Conservation (phyloP, 2,113 vertebrate species). For the Spermophilus dauricus region DNA sequence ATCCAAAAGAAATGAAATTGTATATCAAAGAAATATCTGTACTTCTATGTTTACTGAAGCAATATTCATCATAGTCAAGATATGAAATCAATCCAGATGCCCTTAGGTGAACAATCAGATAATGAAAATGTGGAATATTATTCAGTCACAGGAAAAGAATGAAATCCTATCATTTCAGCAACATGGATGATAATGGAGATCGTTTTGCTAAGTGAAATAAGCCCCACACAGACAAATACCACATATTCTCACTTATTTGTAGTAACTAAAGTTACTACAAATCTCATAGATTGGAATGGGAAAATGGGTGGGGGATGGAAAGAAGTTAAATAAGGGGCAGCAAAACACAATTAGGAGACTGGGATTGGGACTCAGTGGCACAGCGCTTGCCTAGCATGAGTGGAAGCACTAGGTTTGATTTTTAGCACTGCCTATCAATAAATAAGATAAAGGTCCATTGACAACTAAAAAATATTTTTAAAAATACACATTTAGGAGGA, state of each 20-base stretch:
- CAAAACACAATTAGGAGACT: neutral
- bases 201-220: neutral
- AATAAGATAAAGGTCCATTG: too few relatives aligned
- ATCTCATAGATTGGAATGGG: neutral
- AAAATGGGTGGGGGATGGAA: neutral
- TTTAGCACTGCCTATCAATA: too few relatives aligned
- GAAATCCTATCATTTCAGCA: neutral
- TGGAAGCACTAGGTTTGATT: too few relatives aligned
- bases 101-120: neutral
- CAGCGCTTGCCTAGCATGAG: too few relatives aligned
- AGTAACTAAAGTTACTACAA: neutral
- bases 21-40: neutral
- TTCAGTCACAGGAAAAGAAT: neutral
- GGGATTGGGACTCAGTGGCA: too few relatives aligned
- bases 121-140: neutral
- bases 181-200: neutral
- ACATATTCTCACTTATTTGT: neutral
- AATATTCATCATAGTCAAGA: neutral
- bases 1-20: neutral
- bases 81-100: neutral
- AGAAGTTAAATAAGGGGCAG: neutral
- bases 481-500: neutral
- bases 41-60: neutral
- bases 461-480: too few relatives aligned
- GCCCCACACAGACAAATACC: neutral